phyloP scores from a whole-genome alignment of 2,888 invertebrate genomes.

The Pedicia rivosa region DNA sequence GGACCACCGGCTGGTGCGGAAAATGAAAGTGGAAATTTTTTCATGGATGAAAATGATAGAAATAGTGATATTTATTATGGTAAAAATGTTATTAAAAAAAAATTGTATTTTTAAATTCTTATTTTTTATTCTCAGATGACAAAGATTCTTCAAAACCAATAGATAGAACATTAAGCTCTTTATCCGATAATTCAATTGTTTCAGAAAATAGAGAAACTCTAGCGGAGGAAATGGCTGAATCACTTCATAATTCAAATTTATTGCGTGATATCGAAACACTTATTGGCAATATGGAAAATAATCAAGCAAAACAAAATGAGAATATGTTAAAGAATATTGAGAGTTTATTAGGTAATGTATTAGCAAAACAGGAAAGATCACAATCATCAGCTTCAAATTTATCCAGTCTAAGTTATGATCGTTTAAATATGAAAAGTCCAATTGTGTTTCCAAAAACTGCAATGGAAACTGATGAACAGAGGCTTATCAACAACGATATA shows the following conservation, averaged over 20 bases:
- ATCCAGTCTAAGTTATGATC: constrained; percentile 15
- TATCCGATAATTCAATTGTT: not conserved
- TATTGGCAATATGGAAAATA: constrained; percentile 30
- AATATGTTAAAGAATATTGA: constrained; percentile 24
- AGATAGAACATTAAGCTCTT: not conserved
- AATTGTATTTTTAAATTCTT: not conserved
- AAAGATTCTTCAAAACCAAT: not conserved
- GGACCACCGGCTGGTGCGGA: constrained; percentile 55
- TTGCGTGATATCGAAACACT: constrained; percentile 29
- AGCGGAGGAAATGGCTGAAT: not conserved
- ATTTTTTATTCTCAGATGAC: constrained; percentile 1
- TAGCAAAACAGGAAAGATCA: constrained; percentile 10
- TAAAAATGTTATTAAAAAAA: constrained; percentile 12
- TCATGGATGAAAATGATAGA: constrained; percentile 12
- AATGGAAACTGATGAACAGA: constrained; percentile 10
- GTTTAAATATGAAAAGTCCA: constrained; percentile 28
- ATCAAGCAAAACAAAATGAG: constrained; percentile 27
- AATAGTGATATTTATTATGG: constrained; percentile 24
- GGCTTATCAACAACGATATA: constrained; percentile 19
- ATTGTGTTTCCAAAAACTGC: constrained; percentile 15
- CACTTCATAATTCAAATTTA: constrained; percentile 18
- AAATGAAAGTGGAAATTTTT: constrained; percentile 40
- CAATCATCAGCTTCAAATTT: constrained; percentile 10
- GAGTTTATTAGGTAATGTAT: constrained; percentile 22
- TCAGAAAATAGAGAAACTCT: constrained; percentile 1